Evolutionary conservation across 2,797 vertebrate genomes (phyloP), one percentile per base, ranked within the genome.

Genomic region (Sebastes taczanowskii): DNA sequence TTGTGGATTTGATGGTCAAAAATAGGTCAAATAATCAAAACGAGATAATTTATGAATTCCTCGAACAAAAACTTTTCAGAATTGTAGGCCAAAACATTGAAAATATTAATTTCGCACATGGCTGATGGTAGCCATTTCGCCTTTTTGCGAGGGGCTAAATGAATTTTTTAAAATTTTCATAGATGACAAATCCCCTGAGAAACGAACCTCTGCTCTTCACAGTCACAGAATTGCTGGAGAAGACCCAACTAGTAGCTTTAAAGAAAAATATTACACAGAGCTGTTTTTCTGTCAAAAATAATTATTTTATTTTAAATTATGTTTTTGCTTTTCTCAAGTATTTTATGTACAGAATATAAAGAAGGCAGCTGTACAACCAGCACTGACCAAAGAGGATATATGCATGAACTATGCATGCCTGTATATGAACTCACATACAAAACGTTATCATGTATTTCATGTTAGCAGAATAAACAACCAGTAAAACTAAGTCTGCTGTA

Each of bases 381-480:
- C 22, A 20, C 29, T 67, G 16, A 78, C 7, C 61, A 72, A 79
- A 78, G 72, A 77, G 46, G 62, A 80, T 29, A 29, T 49, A 46
- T 29, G 75, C 81, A 78, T 82, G 71, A 78, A 75, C 69, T 29
- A 29, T 74, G 14, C 70, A 81, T 73, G 84, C 61, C 65, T 73
- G 74, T 30, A 74, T 10, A 75, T 27, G n/a, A 83, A 59, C 22
- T 0, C 4, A 55, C 49, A 34, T 52, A 67, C 16, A 76, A 42
- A 55, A 35, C 22, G 11, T 67, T 55, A 20, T 75, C 20, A 23
- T 75, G 66, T 81, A 22, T 61, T 53, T 55, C 49, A 38, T 64
- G 72, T 82, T 22, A 68, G 6, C 10, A 80, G 77, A 89, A 90
- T 83, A 79, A 92, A 78, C 68, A 74, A 55, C 14, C 34, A 38